Conservation (phyloP, 2,113 vertebrate genomes). For the Uria lomvia region DNA sequence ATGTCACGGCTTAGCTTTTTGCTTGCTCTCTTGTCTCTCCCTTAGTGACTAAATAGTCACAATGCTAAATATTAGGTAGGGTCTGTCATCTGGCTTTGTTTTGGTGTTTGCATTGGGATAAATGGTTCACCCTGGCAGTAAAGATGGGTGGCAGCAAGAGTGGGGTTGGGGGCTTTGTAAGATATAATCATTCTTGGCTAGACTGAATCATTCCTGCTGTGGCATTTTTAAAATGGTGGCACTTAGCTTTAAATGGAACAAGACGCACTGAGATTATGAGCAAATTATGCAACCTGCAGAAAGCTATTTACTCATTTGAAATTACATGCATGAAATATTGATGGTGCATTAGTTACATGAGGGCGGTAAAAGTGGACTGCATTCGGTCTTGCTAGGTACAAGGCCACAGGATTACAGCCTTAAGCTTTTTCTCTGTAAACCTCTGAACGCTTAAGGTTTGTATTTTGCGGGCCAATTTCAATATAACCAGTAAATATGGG, state of each 20-base stretch:
- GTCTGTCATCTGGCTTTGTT: background rate
- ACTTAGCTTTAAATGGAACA: conserved; percentile 46
- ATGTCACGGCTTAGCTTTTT: conserved; percentile 69
- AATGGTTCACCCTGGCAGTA: background rate
- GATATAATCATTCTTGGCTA: background rate
- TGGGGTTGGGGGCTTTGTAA: background rate
- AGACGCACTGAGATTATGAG: conserved; percentile 30
- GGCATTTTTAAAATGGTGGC: background rate
- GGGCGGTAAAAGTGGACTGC: background rate
- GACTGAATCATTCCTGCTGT: background rate
- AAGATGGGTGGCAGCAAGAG: background rate
- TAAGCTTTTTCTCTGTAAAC: background rate
- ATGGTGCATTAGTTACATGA: background rate
- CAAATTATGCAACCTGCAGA: conserved; percentile 37
- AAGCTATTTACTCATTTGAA: conserved; percentile 37
- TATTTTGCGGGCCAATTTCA: background rate
- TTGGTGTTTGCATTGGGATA: conserved; percentile 11
- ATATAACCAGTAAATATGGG: background rate
- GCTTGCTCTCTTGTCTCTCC: background rate
- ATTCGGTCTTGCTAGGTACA: background rate
- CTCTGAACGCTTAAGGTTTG: background rate
- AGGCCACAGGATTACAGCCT: background rate
- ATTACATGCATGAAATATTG: conserved; percentile 14
- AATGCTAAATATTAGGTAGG: background rate
- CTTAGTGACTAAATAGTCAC: background rate